Evolutionary conservation across 2,113 vertebrate genomes (phyloP), one percentile per base, ranked within the genome.

Genomic region (Candoia aspera): DNA sequence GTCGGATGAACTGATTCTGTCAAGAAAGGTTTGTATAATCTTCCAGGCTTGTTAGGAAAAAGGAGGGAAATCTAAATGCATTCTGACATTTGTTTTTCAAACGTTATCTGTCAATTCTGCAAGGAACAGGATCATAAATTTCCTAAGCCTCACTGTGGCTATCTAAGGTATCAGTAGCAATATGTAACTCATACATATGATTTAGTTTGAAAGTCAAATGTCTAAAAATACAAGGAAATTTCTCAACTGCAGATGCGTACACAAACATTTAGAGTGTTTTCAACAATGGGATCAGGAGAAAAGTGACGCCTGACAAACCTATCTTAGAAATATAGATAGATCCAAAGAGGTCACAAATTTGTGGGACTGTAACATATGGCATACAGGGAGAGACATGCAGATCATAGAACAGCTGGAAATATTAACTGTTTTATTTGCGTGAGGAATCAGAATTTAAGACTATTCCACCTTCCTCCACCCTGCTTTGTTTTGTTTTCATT

Each of bases 1-100:
- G 92, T 94, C 92, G 94, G 91, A 93, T 98, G 98, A 97, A 97
- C 98, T 97, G 96, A 98, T 97, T 98, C 97, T 98, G 98, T 98
- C 97, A 98, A 95, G 95, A 97, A 97, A 94, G 57, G 94, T 98
- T 98, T 97, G 96, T 93, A 94, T 97, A 95, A 95, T 97, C 95
- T 97, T 94, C 95, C 73, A 55, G 95, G 95, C 46, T 64, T 93
- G 95, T 95, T 96, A 93, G 93, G 92, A 93, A 93, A 85, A 46
- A 29, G 93, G 91, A 79, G 88, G 60, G 95, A 58, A 91, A 97
- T 83, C 97, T 94, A 97, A 98, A 98, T 97, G 94, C 0, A 5
- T 97, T 96, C 90, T 86, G 97, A 98, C 98, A 97, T 94, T 97
- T 93, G 89, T 95, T 96, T 97, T 96, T 95, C 42, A 37, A 97